Evolutionary conservation across 2,888 invertebrate genomes (phyloP).

Genomic region (Odontocolon sp.): DNA sequence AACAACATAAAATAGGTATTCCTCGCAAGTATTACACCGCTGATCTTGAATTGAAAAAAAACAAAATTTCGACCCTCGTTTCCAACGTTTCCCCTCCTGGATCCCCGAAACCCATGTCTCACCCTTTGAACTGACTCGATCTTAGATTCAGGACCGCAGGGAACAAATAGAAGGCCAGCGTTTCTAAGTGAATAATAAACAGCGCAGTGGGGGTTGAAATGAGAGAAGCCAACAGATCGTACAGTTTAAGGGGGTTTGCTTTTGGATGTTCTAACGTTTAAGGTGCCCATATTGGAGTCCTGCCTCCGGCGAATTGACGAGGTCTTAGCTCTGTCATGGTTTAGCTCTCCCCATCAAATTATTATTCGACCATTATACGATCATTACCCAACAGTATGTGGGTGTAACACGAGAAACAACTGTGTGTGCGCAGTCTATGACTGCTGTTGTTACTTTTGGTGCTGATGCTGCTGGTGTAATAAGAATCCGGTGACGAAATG

Average conservation of each 20-base stretch:
- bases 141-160: constrained; percentile 42
- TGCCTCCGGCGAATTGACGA: constrained; percentile 70
- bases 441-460: background rate
- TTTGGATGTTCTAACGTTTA: constrained; percentile 60
- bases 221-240: constrained; percentile 8
- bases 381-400: constrained; percentile 77
- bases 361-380: constrained; percentile 79
- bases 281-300: constrained; percentile 76
- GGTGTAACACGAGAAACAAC: constrained; percentile 79
- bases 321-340: constrained; percentile 47
- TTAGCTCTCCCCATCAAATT: constrained; percentile 67
- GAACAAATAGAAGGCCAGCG: constrained; percentile 51
- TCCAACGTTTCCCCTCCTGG: background rate
- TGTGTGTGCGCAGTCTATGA: constrained; percentile 68
- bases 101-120: background rate
- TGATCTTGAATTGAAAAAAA: background rate
- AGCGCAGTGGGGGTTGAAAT: constrained; percentile 27
- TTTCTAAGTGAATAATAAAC: constrained; percentile 62
- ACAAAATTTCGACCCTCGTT: background rate
- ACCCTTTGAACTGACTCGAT: constrained; percentile 49
- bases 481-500: constrained; percentile 58
- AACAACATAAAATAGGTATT: constrained; percentile 18
- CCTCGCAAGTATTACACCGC: background rate
- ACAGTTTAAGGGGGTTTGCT: background rate
- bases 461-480: background rate